These are phyloP conservation scores for Megastigmus dorsalis DNA, from an alignment of 2,888 invertebrate species.

Conservation along the genomic window DNA sequence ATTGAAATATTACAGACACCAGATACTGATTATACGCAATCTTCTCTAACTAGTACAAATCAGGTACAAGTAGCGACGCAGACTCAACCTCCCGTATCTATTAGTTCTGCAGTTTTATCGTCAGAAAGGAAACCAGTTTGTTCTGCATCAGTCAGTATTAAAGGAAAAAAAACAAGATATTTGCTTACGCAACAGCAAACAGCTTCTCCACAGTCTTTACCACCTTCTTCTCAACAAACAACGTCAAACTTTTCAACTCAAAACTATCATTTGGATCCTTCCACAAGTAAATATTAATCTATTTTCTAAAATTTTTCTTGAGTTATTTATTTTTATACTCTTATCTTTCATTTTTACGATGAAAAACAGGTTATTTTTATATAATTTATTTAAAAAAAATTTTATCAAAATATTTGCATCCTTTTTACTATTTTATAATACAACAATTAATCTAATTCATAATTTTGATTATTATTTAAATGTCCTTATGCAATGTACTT, in stretches of 20 bases:
- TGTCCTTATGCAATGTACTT: no score
- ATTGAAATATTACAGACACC: constrained; percentile 59
- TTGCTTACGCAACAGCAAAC: constrained; percentile 57
- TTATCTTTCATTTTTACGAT: no score
- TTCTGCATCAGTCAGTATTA: constrained; percentile 66
- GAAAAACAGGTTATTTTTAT: no score
- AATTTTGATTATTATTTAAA: no score
- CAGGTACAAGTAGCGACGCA: constrained; percentile 81
- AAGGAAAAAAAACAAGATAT: constrained; percentile 73
- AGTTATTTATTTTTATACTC: no score
- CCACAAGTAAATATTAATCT: constrained; percentile 71
- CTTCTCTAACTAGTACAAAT: constrained; percentile 69
- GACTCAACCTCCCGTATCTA: constrained; percentile 75
- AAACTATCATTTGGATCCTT: constrained; percentile 76
- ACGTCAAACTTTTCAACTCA: constrained; percentile 72
- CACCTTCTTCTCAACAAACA: constrained; percentile 61
- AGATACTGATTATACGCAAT: constrained; percentile 60
- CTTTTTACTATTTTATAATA: no score
- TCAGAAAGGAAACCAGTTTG: constrained; percentile 71
- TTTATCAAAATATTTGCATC: no score
- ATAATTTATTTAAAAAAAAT: no score
- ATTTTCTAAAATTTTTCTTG: background rate
- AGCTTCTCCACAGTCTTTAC: constrained; percentile 59
- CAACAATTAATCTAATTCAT: no score
- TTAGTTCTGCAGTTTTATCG: constrained; percentile 61